Percentiles rank a stretch among this genome's conserved stretches.
Evolutionary conservation across 2,888 invertebrate species (phyloP).

Genomic region (Amphipoea lucens): DNA sequence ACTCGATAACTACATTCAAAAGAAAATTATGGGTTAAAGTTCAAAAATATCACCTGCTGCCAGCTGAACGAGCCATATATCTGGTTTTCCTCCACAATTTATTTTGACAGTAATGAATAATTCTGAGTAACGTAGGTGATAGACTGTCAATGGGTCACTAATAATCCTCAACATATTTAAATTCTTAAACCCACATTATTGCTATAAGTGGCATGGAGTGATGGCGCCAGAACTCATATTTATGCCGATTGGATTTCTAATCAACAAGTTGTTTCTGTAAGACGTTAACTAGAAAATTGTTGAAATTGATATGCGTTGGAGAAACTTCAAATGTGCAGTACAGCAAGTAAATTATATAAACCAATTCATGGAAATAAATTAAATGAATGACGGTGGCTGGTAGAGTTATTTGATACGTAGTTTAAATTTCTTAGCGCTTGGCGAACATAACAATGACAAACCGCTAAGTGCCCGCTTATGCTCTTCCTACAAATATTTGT

Average conservation of each 20-base stretch:
- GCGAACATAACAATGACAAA: conserved; percentile 80
- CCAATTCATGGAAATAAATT: conserved; percentile 34
- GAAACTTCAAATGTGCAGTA: conserved; percentile 12
- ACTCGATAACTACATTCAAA: conserved; percentile 13
- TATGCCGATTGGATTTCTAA: conserved; percentile 52
- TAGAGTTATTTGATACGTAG: conserved; percentile 51
- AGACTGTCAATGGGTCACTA: conserved; percentile 55
- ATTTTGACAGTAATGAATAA: conserved; percentile 43
- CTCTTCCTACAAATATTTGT: conserved; percentile 83
- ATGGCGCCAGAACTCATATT: conserved; percentile 56
- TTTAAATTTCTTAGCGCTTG: conserved; percentile 71
- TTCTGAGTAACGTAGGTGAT: conserved; percentile 42
- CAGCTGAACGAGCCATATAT: conserved; percentile 38
- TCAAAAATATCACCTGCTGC: conserved; percentile 26
- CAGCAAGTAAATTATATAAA: conserved; percentile 13
- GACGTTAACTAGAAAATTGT: conserved; percentile 5
- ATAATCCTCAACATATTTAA: conserved; percentile 53
- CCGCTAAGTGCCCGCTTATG: conserved; percentile 85
- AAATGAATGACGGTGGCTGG: conserved; percentile 28
- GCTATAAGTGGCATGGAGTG: conserved; percentile 42
- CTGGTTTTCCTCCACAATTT: conserved; percentile 26
- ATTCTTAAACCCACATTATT: conserved; percentile 56
- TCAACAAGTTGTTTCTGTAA: conserved; percentile 43
- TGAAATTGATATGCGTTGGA: conserved; percentile 28
- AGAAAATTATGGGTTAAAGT: conserved; percentile 33